phyloP scores from a whole-genome alignment of 2,113 vertebrate genomes.

The Ramphastos sulfuratus region DNA sequence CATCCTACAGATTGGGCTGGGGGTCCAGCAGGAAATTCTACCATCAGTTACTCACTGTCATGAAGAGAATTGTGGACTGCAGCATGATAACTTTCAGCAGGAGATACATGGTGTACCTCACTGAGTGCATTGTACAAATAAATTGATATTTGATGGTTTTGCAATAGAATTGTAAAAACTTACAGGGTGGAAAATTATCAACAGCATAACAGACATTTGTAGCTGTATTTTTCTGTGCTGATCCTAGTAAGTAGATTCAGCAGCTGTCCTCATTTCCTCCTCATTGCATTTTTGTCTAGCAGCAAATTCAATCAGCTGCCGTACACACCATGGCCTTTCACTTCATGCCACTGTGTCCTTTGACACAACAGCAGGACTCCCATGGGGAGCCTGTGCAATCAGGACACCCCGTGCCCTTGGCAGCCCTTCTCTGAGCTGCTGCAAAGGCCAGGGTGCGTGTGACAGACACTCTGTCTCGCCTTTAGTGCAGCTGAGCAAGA shows the following conservation, averaged over 20 bases:
- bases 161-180: neutral
- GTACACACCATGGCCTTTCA: neutral
- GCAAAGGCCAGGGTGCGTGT: neutral
- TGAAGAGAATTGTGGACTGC: neutral
- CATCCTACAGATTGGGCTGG: neutral
- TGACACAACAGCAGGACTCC: neutral
- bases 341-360: neutral
- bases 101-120: neutral
- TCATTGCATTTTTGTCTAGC: neutral
- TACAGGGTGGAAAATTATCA: neutral
- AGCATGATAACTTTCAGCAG: neutral
- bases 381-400: neutral
- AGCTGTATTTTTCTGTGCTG: neutral
- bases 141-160: neutral
- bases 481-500: accelerated
- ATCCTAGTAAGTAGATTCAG: neutral
- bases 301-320: neutral
- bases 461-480: neutral
- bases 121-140: neutral
- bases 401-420: accelerated
- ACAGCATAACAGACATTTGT: neutral
- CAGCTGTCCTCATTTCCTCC: neutral
- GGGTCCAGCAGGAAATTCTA: neutral
- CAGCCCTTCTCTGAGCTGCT: neutral
- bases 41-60: neutral